Evolutionary conservation across 2,113 vertebrate genomes (phyloP).

Genomic region (Empidonax alnorum): DNA sequence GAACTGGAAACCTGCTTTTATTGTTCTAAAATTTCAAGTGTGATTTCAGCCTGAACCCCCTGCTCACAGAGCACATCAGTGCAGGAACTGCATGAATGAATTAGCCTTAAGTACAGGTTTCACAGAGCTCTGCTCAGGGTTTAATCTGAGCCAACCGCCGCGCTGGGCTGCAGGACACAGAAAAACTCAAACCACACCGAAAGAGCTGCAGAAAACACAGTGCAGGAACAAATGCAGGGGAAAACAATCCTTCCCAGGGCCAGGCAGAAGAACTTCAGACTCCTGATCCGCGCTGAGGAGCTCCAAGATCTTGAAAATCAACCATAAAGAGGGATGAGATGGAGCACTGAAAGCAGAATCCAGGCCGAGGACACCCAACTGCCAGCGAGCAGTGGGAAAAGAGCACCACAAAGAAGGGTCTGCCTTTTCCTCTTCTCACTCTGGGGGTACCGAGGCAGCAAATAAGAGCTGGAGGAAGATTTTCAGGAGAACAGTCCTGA

Average conservation of each 20-base stretch:
- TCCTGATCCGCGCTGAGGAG: neutral
- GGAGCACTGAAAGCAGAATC: neutral
- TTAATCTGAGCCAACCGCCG: neutral
- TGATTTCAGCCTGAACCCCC: neutral
- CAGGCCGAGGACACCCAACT: neutral
- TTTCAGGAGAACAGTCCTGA: neutral
- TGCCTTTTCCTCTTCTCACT: neutral
- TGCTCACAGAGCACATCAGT: neutral
- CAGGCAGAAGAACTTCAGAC: neutral
- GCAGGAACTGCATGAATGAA: neutral
- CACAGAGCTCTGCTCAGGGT: neutral
- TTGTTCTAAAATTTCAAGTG: too few species aligned
- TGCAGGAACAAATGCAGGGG: neutral
- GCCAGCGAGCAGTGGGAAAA: neutral
- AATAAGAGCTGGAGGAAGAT: neutral
- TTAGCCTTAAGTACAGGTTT: neutral
- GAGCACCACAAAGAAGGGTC: neutral
- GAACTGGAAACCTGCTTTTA: neutral
- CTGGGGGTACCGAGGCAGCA: neutral
- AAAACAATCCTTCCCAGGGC: neutral
- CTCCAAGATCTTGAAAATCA: neutral
- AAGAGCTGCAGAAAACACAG: neutral
- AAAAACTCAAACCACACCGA: neutral
- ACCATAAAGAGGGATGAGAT: neutral
- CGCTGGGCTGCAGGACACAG: accelerated